Percentiles rank a stretch among this genome's conserved stretches.
Evolutionary conservation across 2,113 vertebrate genomes (phyloP).

Genomic region (Catharus minimus): DNA sequence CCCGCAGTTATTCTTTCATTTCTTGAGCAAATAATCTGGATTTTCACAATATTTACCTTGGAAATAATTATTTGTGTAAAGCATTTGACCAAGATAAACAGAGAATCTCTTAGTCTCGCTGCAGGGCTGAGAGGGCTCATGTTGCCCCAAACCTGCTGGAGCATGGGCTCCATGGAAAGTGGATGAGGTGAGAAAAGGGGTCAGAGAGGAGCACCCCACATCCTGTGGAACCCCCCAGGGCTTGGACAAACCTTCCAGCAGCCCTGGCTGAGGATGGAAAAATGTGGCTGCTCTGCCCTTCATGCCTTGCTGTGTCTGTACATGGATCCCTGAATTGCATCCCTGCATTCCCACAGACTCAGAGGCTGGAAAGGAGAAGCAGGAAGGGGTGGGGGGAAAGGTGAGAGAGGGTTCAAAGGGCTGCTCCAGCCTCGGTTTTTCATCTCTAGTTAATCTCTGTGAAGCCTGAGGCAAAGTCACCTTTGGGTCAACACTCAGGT

Average conservation of each 20-base stretch:
- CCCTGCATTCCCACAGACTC: conserved; percentile 2
- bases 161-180: rapidly evolving
- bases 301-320: neutral
- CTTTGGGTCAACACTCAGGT: conserved; percentile 65
- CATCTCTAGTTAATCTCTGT: conserved; percentile 48
- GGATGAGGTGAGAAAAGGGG: neutral
- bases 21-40: conserved; percentile 67
- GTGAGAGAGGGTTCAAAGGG: conserved; percentile 55
- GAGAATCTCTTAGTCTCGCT: neutral
- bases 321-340: neutral
- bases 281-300: neutral
- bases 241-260: neutral
- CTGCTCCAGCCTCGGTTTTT: conserved; percentile 10
- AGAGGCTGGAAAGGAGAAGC: neutral
- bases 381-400: neutral
- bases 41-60: conserved; percentile 65
- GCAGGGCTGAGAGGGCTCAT: neutral
- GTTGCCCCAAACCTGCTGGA: neutral
- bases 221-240: neutral
- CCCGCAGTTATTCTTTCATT: conserved; percentile 58
- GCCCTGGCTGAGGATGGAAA: neutral
- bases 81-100: conserved; percentile 46
- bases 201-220: neutral
- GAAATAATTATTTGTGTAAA: conserved; percentile 49
- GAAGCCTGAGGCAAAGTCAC: conserved; percentile 60